phyloP scores from a whole-genome alignment of 2,113 vertebrate species.

The Nycticebus coucang region DNA sequence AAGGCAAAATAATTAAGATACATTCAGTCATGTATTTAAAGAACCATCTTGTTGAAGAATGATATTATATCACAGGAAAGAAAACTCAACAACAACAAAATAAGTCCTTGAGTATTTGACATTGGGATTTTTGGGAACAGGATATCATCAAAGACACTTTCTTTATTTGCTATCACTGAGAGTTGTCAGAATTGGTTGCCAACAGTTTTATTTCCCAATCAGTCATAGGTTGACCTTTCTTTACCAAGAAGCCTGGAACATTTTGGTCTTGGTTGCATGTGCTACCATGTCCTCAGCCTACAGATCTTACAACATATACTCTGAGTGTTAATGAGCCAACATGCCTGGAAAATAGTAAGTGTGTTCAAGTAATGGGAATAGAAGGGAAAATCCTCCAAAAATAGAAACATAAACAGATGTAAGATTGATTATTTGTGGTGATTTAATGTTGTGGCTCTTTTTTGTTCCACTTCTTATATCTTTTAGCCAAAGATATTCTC shows the following conservation, averaged over 20 bases:
- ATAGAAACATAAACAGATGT: constrained; percentile 35
- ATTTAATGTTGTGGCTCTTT: neutral
- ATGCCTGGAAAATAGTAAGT: constrained; percentile 48
- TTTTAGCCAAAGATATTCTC: neutral
- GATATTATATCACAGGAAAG: neutral
- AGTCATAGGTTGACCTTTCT: neutral
- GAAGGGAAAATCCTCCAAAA: neutral
- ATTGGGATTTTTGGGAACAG: neutral
- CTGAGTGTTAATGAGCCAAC: constrained; percentile 54
- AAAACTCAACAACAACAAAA: neutral
- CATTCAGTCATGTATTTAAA: neutral
- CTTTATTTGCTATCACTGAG: neutral
- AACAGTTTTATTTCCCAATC: neutral
- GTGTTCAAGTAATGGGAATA: constrained; percentile 1
- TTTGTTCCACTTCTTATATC: neutral
- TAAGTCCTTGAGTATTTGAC: neutral
- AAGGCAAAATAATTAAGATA: constrained; percentile 30
- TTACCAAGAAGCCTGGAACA: constrained; percentile 7
- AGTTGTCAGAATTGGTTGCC: neutral
- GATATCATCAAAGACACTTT: neutral
- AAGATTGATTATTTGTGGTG: constrained; percentile 24
- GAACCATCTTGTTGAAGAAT: constrained; percentile 6
- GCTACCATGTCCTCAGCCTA: constrained; percentile 30
- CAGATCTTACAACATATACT: constrained; percentile 15
- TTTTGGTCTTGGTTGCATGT: neutral